A percentile compares a stretch with the other conserved stretches of the same genome.
phyloP scores from a whole-genome alignment of 2,113 vertebrate species.

The Cyanistes caeruleus region DNA sequence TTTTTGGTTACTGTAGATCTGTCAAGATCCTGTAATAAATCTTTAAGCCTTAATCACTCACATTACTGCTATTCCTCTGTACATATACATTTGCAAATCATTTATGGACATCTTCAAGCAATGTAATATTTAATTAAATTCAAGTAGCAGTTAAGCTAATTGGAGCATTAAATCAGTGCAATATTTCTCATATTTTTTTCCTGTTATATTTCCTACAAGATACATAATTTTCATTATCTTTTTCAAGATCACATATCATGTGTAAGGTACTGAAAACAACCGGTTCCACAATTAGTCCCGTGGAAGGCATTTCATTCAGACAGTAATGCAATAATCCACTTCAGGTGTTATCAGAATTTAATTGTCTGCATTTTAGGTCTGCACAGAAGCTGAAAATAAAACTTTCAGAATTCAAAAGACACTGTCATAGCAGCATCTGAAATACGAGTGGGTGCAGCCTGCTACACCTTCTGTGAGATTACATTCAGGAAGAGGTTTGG shows the following conservation, averaged over 20 bases:
- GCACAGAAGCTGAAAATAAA: neutral
- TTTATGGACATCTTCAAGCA: neutral
- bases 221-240: neutral
- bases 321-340: neutral
- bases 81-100: neutral
- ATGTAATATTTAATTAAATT: constrained; percentile 13
- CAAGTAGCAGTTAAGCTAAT: neutral
- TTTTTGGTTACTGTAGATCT: neutral
- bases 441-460: neutral
- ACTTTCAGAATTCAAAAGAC: neutral
- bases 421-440: neutral
- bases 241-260: neutral
- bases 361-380: neutral
- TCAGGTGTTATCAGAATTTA: neutral
- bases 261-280: neutral
- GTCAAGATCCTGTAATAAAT: neutral
- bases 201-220: neutral
- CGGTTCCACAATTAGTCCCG: neutral
- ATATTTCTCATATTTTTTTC: neutral
- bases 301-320: neutral
- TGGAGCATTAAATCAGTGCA: neutral
- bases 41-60: neutral
- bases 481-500: neutral
- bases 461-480: neutral
- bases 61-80: neutral